Conservation (phyloP, 1,140 invertebrate species). For the Micrasema longulum region DNA sequence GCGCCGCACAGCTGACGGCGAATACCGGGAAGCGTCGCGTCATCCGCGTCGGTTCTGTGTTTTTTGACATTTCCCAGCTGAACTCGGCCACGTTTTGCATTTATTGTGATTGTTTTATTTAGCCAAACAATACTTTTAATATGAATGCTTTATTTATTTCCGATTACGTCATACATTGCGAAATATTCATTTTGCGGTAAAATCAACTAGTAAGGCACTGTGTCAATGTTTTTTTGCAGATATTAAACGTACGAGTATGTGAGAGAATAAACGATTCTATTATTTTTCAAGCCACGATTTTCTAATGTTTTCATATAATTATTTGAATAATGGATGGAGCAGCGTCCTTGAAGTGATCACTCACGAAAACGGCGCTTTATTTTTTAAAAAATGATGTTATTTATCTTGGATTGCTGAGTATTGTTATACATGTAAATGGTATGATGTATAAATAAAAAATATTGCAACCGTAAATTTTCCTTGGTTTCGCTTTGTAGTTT, state of each 20-base stretch:
- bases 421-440: too few relatives aligned
- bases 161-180: background rate
- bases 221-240: background rate
- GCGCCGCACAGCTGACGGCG: slow-evolving; percentile 38
- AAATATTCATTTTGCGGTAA: background rate
- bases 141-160: background rate
- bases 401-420: too few relatives aligned
- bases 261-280: too few relatives aligned
- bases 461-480: too few relatives aligned
- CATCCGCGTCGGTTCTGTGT: background rate
- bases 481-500: too few relatives aligned
- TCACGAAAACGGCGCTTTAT: too few relatives aligned
- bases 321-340: too few relatives aligned
- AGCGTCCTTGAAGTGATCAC: too few relatives aligned
- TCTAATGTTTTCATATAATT: too few relatives aligned
- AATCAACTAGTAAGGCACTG: background rate
- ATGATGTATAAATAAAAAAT: too few relatives aligned
- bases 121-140: background rate
- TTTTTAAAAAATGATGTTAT: too few relatives aligned
- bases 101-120: background rate
- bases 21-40: slow-evolving; percentile 1
- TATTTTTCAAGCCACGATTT: too few relatives aligned
- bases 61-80: slow-evolving; percentile 25
- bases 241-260: background rate
- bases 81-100: background rate